Evolutionary conservation across 1,140 invertebrate genomes (phyloP).

Genomic region (Drosophila pectinifera): DNA sequence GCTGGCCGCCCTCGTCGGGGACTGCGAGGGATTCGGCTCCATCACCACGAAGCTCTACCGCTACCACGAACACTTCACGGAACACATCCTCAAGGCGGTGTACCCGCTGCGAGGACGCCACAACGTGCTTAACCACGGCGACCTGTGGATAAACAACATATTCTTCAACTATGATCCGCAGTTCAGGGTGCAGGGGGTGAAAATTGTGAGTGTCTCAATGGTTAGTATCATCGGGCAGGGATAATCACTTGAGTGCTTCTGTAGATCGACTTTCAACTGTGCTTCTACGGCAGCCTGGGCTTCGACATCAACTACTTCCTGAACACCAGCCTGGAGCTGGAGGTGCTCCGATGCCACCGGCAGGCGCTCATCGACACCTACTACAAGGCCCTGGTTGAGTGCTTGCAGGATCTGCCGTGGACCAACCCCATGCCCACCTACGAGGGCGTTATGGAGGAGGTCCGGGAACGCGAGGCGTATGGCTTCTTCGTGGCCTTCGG

Average conservation of each 20-base stretch:
- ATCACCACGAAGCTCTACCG: conserved; percentile 77
- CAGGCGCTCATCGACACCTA: conserved; percentile 81
- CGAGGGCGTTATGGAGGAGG: conserved; percentile 60
- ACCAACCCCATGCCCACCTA: conserved; percentile 78
- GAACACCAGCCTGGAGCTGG: conserved; percentile 77
- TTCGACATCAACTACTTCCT: conserved; percentile 84
- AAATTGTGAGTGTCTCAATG: conserved; percentile 81
- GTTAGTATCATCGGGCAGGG: conserved; percentile 75
- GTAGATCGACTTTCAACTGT: conserved; percentile 80
- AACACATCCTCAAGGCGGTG: conserved; percentile 67
- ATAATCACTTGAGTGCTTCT: neutral
- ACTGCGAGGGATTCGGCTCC: conserved; percentile 84
- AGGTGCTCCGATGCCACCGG: conserved; percentile 67
- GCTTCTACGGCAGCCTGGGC: conserved; percentile 77
- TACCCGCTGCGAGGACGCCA: conserved; percentile 56
- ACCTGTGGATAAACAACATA: conserved; percentile 89
- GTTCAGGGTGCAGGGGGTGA: conserved; percentile 75
- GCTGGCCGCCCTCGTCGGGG: conserved; percentile 74
- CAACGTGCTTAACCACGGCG: conserved; percentile 88
- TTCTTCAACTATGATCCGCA: conserved; percentile 86
- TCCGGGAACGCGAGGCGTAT: conserved; percentile 77
- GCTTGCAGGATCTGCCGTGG: conserved; percentile 83
- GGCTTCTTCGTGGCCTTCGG: conserved; percentile 79
- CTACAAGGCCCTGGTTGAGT: conserved; percentile 57
- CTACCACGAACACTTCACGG: conserved; percentile 71